A percentile compares a stretch with the other conserved stretches of the same genome.
Evolutionary conservation across 1,140 invertebrate species (phyloP).

Genomic region (Lepidostoma basale): DNA sequence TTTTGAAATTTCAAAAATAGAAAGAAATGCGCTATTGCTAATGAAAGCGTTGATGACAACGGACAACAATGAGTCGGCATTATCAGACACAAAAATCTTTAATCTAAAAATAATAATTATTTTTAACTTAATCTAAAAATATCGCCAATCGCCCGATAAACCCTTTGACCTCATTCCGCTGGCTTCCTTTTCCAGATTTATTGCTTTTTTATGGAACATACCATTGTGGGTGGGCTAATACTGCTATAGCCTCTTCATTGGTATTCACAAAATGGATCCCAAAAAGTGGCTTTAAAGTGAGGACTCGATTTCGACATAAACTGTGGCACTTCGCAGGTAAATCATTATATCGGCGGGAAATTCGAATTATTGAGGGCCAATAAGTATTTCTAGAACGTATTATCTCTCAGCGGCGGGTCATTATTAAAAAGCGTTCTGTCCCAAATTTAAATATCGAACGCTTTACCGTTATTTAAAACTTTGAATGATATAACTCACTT

Average conservation of each 20-base stretch:
- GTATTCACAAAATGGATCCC: constrained; percentile 17
- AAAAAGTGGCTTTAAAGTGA: constrained; percentile 16
- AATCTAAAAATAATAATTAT: not conserved
- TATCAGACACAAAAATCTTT: not conserved
- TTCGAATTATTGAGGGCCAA: constrained; percentile 11
- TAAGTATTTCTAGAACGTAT: too few relatives aligned
- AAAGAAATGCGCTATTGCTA: too few relatives aligned
- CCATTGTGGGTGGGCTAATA: not conserved
- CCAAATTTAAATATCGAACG: too few relatives aligned
- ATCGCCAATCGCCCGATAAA: constrained; percentile 7
- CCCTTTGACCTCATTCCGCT: constrained; percentile 1
- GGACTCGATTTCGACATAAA: constrained; percentile 12
- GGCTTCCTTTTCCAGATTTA: constrained; percentile 7
- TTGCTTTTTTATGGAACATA: constrained; percentile 15
- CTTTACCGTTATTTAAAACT: too few relatives aligned
- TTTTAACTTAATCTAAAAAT: not conserved
- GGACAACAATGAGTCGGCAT: not conserved
- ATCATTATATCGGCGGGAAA: constrained; percentile 2
- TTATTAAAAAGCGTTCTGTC: too few relatives aligned
- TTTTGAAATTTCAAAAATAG: too few relatives aligned
- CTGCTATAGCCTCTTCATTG: not conserved
- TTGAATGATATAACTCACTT: too few relatives aligned
- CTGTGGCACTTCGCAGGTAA: constrained; percentile 10
- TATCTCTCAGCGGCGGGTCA: too few relatives aligned
- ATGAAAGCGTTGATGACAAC: too few relatives aligned